A percentile compares a stretch with the other conserved stretches of the same genome.
Evolutionary conservation across 1,140 invertebrate genomes (phyloP).

Genomic region (Heliconius melpomene): DNA sequence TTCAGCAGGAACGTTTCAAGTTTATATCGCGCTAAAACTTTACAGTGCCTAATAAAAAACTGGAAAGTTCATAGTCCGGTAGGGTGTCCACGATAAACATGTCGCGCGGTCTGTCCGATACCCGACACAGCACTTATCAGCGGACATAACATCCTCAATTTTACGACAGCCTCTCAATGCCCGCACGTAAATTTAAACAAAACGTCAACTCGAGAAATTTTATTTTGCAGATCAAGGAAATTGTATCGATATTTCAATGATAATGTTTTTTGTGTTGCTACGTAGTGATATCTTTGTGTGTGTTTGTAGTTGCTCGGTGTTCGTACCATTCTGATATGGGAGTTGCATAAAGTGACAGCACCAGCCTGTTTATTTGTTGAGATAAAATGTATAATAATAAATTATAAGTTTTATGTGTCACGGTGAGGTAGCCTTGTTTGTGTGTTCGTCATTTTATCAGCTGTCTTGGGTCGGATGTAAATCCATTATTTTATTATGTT

Average conservation of each 20-base stretch:
- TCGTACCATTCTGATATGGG: slow-evolving; percentile 56
- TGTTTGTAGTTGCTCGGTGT: slow-evolving; percentile 50
- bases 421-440: slow-evolving; percentile 23
- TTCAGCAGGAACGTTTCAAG: slow-evolving; percentile 19
- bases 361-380: slow-evolving; percentile 47
- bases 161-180: slow-evolving; percentile 72
- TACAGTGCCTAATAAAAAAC: slow-evolving; percentile 52
- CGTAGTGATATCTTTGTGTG: slow-evolving; percentile 69
- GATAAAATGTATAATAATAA: slow-evolving; percentile 57
- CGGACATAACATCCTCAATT: slow-evolving; percentile 75
- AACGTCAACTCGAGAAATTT: slow-evolving; percentile 72
- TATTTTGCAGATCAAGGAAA: slow-evolving; percentile 78
- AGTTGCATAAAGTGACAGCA: slow-evolving; percentile 48
- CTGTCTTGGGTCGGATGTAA: slow-evolving; percentile 3
- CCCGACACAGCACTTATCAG: slow-evolving; percentile 73
- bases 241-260: slow-evolving; percentile 76
- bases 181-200: slow-evolving; percentile 72
- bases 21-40: slow-evolving; percentile 43
- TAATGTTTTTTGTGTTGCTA: slow-evolving; percentile 69
- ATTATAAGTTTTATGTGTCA: slow-evolving; percentile 54
- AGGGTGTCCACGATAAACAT: slow-evolving; percentile 77
- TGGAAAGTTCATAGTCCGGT: slow-evolving; percentile 59
- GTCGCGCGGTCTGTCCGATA: slow-evolving; percentile 66
- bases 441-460: slow-evolving; percentile 37
- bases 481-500: neutral